Base-by-base conservation (phyloP, 2,113 vertebrate genomes). In the Dunckerocampus dactyliophorus region DNA sequence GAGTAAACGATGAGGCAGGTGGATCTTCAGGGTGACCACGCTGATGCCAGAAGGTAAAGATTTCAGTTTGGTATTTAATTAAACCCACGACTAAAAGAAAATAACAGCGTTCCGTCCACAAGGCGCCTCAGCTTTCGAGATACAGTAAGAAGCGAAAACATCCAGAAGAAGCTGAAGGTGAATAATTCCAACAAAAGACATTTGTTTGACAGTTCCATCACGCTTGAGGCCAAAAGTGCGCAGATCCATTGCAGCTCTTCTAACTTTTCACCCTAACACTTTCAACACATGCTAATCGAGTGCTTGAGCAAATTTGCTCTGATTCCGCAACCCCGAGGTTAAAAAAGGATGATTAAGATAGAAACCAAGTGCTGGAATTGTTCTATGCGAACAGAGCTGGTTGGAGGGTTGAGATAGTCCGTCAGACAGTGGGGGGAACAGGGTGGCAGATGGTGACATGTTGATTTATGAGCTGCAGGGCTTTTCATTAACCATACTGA, bases 391-490 rank as follows among this genome's bases (percentile, higher is more conserved):
- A 82, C 65, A 67, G 63, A 67, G 68, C 69, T 77, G 68, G 65
- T 62, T 21, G 57, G 65, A 72, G 62, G 81, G 71, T 45, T 62
- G 65, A 64, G 57, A 59, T 62, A 70, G 74, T 70, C 60, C 67
- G 63, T 71, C 59, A 72, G 71, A 75, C 46, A 73, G 46, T 59
- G 61, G 73, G 78, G 61, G 75, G 78, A 63, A 67, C 22, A 13
- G 80, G 87, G 71, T 76, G 74, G 85, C 77, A 85, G 79, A 85
- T 86, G 77, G 77, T 86, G 83, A 85, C 87, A 87, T 83, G 82
- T 78, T 88, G 85, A 87, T 88, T 85, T 87, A 88, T 86, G 85
- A 87, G 82, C 82, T 67, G 74, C 85, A 80, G 82, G 81, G 72
- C 80, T 83, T 87, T 88, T 88, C 83, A 88, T 88, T 86, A 87